Percentiles rank a stretch among this genome's conserved stretches.
Evolutionary conservation across 2,113 vertebrate genomes (phyloP).

Genomic region (Panthera leo): DNA sequence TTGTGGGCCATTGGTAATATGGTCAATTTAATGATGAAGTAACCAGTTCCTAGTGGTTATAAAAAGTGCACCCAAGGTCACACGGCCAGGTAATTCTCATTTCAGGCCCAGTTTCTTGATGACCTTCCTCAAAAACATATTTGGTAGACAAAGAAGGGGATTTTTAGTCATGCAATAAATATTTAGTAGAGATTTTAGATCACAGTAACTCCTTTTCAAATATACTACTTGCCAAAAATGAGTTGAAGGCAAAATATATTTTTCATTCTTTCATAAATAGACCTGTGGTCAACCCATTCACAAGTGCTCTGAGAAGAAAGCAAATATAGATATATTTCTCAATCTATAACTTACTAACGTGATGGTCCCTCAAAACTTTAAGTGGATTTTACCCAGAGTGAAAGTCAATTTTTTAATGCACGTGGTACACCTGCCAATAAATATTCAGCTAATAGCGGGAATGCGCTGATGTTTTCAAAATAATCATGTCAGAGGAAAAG

Average conservation of each 20-base stretch:
- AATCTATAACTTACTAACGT: neutral
- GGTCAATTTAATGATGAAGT: neutral
- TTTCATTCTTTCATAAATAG: neutral
- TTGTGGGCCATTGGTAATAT: neutral
- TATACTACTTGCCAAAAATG: neutral
- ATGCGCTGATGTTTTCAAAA: neutral
- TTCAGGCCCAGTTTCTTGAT: neutral
- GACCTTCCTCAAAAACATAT: neutral
- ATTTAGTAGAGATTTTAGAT: neutral
- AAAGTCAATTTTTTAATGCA: neutral
- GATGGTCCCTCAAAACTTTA: neutral
- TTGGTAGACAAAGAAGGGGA: neutral
- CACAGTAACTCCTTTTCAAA: neutral
- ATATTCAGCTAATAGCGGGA: neutral
- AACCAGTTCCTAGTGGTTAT: neutral
- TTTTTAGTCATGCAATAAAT: neutral
- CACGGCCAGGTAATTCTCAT: neutral
- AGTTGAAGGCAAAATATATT: neutral
- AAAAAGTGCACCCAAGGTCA: neutral
- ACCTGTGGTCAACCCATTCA: neutral
- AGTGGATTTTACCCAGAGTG: neutral
- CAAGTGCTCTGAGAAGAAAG: neutral
- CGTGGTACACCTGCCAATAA: neutral
- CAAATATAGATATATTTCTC: neutral
- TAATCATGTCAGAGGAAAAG: neutral